phyloP scores from a whole-genome alignment of 2,888 invertebrate species.

The Cyclophora punctaria region DNA sequence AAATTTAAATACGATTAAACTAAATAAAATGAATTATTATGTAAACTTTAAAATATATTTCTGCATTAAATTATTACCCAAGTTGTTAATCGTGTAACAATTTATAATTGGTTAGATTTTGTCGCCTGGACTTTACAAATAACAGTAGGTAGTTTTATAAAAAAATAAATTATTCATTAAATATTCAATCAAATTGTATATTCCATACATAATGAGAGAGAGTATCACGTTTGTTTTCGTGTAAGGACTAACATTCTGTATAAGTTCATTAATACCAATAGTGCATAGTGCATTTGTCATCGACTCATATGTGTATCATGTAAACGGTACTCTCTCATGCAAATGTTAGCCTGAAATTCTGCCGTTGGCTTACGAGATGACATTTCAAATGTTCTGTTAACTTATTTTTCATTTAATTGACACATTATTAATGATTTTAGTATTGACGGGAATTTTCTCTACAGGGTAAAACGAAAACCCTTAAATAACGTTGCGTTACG shows the following conservation, averaged over 20 bases:
- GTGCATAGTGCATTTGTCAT: background rate
- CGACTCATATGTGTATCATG: slow-evolving; percentile 1
- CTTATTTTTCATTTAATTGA: too few relatives aligned
- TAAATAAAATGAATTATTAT: slow-evolving; percentile 67
- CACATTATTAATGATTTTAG: too few relatives aligned
- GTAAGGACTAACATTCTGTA: background rate
- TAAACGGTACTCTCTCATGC: slow-evolving; percentile 2
- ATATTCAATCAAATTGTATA: slow-evolving; percentile 9
- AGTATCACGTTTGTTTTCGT: slow-evolving; percentile 4
- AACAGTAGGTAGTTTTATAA: slow-evolving; percentile 15
- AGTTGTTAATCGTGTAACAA: slow-evolving; percentile 63
- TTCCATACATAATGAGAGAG: slow-evolving; percentile 5
- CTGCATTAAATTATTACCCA: slow-evolving; percentile 63
- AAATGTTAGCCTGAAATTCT: slow-evolving; percentile 1
- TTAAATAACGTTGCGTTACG: too few relatives aligned
- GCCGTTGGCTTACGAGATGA: background rate
- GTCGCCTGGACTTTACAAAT: slow-evolving; percentile 45
- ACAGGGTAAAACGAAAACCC: too few relatives aligned
- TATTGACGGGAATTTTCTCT: too few relatives aligned
- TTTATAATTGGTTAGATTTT: slow-evolving; percentile 54
- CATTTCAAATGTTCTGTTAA: too few relatives aligned
- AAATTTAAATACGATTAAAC: slow-evolving; percentile 71
- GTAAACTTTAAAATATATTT: slow-evolving; percentile 70
- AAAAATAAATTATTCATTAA: slow-evolving; percentile 10
- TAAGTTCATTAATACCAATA: too few relatives aligned